Evolutionary conservation across 2,113 vertebrate genomes (phyloP).

Genomic region (Balaeniceps rex): DNA sequence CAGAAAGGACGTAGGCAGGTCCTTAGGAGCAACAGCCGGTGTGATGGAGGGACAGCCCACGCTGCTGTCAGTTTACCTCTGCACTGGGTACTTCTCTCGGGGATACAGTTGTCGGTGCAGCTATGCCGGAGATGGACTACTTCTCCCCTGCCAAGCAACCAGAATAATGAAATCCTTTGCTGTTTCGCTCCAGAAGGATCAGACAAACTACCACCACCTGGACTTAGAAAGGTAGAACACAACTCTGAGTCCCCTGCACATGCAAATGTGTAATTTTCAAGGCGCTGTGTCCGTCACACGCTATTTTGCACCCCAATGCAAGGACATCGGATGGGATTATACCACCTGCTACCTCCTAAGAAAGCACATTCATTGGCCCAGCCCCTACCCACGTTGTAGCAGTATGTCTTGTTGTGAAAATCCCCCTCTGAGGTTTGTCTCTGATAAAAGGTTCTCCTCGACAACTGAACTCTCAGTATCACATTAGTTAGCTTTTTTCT

Average conservation of each 20-base stretch:
- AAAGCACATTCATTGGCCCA: neutral
- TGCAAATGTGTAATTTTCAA: neutral
- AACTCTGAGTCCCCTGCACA: neutral
- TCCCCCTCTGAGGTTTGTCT: neutral
- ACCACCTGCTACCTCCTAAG: neutral
- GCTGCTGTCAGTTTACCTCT: neutral
- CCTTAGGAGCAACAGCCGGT: neutral
- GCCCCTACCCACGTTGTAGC: neutral
- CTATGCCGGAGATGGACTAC: neutral
- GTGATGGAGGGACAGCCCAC: neutral
- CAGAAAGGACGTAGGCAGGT: neutral
- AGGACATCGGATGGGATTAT: neutral
- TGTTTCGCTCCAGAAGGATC: neutral
- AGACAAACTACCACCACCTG: neutral
- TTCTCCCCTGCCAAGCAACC: neutral
- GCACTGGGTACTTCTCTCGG: neutral
- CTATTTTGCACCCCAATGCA: neutral
- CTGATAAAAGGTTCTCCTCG: fast-evolving
- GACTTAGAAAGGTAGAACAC: neutral
- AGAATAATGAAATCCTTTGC: neutral
- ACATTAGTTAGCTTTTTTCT: neutral
- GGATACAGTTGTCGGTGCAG: neutral
- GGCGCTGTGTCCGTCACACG: neutral
- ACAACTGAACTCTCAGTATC: neutral
- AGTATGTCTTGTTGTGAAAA: neutral